phyloP scores from a whole-genome alignment of 1,140 invertebrate species.

The Alviniconcha marisindica region DNA sequence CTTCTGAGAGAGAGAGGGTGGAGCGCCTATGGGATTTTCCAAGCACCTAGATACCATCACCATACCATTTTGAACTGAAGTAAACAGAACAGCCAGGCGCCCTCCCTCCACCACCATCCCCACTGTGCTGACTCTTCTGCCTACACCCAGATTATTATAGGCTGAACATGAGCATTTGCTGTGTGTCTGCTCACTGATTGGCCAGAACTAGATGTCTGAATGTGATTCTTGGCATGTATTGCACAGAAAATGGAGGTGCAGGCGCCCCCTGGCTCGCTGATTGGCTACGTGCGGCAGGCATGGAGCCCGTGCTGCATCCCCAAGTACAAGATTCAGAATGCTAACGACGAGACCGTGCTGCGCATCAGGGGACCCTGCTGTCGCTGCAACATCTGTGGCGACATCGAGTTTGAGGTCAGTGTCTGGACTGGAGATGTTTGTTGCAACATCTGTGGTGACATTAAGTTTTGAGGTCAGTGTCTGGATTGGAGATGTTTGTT shows the following conservation, averaged over 20 bases:
- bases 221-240: not conserved
- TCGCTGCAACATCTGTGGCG: conserved; percentile 87
- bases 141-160: not conserved
- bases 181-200: too few species aligned
- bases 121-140: too few species aligned
- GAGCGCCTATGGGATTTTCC: too few species aligned
- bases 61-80: too few species aligned
- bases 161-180: not conserved
- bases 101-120: too few species aligned
- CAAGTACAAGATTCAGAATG: conserved; percentile 87
- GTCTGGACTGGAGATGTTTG: conserved; percentile 69
- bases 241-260: conserved; percentile 68
- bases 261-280: conserved; percentile 77
- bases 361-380: conserved; percentile 90
- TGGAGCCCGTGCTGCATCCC: conserved; percentile 89
- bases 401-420: conserved; percentile 82
- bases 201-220: too few species aligned
- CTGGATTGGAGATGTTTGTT: too few species aligned
- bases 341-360: conserved; percentile 85
- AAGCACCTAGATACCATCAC: too few species aligned
- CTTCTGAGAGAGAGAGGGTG: too few species aligned
- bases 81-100: too few species aligned
- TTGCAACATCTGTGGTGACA: conserved; percentile 87
- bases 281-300: conserved; percentile 89
- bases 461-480: conserved; percentile 80